These are phyloP conservation scores for Lucinisca nassula DNA, from an alignment of 2,888 invertebrate genomes.

Conservation along the genomic window DNA sequence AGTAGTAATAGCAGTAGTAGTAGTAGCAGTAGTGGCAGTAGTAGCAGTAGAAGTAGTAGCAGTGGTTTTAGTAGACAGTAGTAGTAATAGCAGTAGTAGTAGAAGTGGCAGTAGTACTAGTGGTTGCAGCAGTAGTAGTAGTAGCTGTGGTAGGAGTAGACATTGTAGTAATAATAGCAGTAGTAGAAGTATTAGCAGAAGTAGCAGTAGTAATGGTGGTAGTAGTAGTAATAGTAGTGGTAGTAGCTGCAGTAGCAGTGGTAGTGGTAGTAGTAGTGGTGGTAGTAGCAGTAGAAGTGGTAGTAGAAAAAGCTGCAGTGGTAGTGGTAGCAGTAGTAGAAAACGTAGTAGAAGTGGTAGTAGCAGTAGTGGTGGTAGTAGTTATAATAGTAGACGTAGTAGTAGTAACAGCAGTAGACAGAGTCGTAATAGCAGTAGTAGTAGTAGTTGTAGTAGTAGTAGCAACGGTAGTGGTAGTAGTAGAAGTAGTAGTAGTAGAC, in stretches of 20 bases:
- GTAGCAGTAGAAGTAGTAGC: constrained; percentile 7
- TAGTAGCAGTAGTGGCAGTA: constrained; percentile 16
- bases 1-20: constrained; percentile 21
- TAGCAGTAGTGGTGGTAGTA: not conserved
- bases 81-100: too few relatives aligned
- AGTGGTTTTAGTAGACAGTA: constrained; percentile 2
- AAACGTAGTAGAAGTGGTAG: not conserved
- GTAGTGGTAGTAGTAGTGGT: constrained; percentile 13
- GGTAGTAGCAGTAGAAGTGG: constrained; percentile 15
- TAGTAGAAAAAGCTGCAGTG: too few relatives aligned
- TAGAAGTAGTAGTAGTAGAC: constrained; percentile 21
- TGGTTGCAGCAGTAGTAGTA: too few relatives aligned
- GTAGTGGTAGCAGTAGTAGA: too few relatives aligned
- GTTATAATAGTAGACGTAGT: too few relatives aligned
- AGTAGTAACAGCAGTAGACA: not conserved
- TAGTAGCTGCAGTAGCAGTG: too few relatives aligned
- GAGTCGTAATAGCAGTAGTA: constrained; percentile 28
- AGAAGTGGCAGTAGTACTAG: too few relatives aligned
- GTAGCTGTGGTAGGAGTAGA: too few relatives aligned
- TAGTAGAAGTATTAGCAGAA: too few relatives aligned
- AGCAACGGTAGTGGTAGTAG: constrained; percentile 31
- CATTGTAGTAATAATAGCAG: too few relatives aligned
- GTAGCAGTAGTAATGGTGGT: too few relatives aligned
- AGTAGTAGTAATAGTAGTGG: too few relatives aligned
- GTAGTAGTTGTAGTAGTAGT: constrained; percentile 41